Evolutionary conservation across 2,888 invertebrate genomes (phyloP).

Genomic region (Netelia inedita): DNA sequence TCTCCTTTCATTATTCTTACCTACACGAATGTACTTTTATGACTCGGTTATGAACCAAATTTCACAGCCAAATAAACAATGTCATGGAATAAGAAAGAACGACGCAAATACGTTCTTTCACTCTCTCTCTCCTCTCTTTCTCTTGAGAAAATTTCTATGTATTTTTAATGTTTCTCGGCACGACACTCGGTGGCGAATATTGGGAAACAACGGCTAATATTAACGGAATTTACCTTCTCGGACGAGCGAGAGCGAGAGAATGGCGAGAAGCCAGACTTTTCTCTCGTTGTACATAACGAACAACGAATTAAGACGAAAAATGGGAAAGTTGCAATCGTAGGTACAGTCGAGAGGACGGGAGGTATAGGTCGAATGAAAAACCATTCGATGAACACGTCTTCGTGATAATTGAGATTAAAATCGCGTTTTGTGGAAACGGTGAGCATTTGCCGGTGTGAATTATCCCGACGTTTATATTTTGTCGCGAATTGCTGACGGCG

Average conservation of each 20-base stretch:
- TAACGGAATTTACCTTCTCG: background rate
- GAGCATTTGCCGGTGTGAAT: conserved; percentile 10
- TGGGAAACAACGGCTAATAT: conserved; percentile 2
- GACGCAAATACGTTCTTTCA: background rate
- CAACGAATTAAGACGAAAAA: background rate
- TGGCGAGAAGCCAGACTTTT: conserved; percentile 9
- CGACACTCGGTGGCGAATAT: conserved; percentile 23
- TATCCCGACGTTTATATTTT: conserved; percentile 44
- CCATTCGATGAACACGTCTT: conserved; percentile 4
- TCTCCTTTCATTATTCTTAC: background rate
- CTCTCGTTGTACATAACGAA: background rate
- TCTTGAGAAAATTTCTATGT: background rate
- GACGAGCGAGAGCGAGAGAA: conserved; percentile 13
- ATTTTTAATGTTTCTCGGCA: conserved; percentile 7
- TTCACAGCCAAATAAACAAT: background rate
- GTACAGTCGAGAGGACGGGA: background rate
- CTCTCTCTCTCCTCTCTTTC: background rate
- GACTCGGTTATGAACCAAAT: background rate
- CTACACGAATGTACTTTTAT: background rate
- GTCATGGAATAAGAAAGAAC: background rate
- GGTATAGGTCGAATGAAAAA: background rate
- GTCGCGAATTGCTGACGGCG: conserved; percentile 4
- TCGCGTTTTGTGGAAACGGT: background rate
- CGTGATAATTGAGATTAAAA: conserved; percentile 5
- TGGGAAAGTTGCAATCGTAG: background rate